Conservation (phyloP, 2,113 vertebrate genomes). For the Promerops cafer region DNA sequence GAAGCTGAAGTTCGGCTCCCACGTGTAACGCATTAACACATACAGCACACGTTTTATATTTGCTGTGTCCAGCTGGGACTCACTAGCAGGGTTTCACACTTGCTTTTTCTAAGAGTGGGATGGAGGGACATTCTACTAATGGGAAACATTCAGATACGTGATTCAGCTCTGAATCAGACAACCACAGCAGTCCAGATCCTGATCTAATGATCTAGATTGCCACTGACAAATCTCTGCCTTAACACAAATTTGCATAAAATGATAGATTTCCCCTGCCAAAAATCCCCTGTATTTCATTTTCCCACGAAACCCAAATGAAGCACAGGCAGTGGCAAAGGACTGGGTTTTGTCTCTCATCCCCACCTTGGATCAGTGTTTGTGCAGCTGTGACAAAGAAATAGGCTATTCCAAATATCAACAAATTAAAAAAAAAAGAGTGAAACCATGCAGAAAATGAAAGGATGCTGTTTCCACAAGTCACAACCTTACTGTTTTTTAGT, state of each 20-base stretch:
- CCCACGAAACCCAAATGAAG: background rate
- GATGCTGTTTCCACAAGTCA: background rate
- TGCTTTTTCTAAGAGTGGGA: background rate
- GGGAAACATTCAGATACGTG: background rate
- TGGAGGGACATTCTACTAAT: background rate
- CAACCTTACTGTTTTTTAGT: background rate
- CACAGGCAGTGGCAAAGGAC: background rate
- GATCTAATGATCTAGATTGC: background rate
- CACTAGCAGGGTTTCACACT: background rate
- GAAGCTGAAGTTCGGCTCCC: background rate
- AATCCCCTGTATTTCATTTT: background rate
- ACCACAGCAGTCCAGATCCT: background rate
- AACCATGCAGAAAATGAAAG: background rate
- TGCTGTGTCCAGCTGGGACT: background rate
- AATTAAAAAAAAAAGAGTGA: background rate
- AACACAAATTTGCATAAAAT: background rate
- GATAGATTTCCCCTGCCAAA: background rate
- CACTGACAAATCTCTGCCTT: background rate
- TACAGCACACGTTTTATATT: accelerated
- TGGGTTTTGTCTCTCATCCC: background rate
- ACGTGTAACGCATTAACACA: accelerated
- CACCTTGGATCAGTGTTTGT: background rate
- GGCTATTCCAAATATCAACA: background rate
- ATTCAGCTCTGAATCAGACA: background rate
- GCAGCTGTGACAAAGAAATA: background rate